Conservation (phyloP, 1,140 invertebrate species). For the Anagrus nilaparvatae region DNA sequence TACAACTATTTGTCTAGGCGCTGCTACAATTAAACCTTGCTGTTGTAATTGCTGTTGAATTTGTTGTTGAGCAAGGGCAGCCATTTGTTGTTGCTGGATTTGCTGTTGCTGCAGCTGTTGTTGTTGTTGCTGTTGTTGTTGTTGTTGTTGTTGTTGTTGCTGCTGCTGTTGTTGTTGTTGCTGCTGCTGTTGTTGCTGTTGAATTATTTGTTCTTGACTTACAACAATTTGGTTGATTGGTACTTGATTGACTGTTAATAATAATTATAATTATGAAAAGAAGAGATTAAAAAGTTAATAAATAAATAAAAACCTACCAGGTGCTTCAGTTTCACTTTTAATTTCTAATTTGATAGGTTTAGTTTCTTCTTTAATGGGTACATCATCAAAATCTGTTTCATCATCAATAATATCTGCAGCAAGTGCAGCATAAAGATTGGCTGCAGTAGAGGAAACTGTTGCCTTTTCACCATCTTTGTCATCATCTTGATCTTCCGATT, state of each 20-base stretch:
- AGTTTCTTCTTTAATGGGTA: constrained; percentile 17
- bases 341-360: background rate
- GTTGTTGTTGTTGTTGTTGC: constrained; percentile 8
- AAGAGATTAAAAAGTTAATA: too few species aligned
- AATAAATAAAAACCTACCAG: constrained; percentile 3
- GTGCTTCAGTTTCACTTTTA: constrained; percentile 3
- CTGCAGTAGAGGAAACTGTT: constrained; percentile 58
- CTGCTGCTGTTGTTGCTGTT: constrained; percentile 22
- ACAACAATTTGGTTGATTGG: background rate
- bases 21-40: constrained; percentile 39
- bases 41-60: constrained; percentile 31
- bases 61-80: constrained; percentile 27
- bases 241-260: background rate
- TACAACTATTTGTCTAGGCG: constrained; percentile 38
- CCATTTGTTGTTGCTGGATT: constrained; percentile 19
- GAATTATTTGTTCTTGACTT: constrained; percentile 23
- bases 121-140: constrained; percentile 18
- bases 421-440: constrained; percentile 58
- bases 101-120: constrained; percentile 34
- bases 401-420: constrained; percentile 62
- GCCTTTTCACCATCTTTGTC: constrained; percentile 37
- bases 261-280: background rate
- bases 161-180: constrained; percentile 5
- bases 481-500: constrained; percentile 41
- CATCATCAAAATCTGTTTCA: constrained; percentile 49